A percentile compares a stretch with the other conserved stretches of the same genome.
Conservation (phyloP, 2,113 vertebrate genomes). For the Rafetus swinhoei region DNA sequence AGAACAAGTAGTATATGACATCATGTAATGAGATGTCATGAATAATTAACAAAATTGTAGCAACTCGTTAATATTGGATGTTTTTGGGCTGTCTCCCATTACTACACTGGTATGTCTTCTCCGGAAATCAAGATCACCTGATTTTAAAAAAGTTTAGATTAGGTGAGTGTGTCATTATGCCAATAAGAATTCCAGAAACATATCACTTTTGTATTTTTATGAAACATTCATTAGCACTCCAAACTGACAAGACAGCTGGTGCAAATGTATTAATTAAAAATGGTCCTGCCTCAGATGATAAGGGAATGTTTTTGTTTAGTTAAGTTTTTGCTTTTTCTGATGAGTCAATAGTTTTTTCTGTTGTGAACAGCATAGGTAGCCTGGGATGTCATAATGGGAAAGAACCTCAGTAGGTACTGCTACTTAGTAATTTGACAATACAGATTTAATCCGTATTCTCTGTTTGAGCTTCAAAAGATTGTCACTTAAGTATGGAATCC, state of each 20-base stretch:
- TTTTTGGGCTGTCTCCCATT: neutral
- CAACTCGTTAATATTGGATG: neutral
- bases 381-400: neutral
- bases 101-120: neutral
- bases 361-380: neutral
- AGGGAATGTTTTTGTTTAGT: neutral
- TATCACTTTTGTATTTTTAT: neutral
- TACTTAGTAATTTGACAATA: neutral
- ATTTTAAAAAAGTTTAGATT: neutral
- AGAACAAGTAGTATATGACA: neutral
- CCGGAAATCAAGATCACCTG: neutral
- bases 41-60: neutral
- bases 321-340: neutral
- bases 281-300: neutral
- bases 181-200: conserved; percentile 27
- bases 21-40: neutral
- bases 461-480: neutral
- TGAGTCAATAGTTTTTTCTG: neutral
- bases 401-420: neutral
- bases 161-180: neutral
- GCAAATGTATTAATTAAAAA: neutral
- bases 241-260: neutral
- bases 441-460: neutral
- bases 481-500: neutral
- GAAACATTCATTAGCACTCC: neutral